Evolutionary conservation across 2,113 vertebrate species (phyloP).

Genomic region (Naja naja): DNA sequence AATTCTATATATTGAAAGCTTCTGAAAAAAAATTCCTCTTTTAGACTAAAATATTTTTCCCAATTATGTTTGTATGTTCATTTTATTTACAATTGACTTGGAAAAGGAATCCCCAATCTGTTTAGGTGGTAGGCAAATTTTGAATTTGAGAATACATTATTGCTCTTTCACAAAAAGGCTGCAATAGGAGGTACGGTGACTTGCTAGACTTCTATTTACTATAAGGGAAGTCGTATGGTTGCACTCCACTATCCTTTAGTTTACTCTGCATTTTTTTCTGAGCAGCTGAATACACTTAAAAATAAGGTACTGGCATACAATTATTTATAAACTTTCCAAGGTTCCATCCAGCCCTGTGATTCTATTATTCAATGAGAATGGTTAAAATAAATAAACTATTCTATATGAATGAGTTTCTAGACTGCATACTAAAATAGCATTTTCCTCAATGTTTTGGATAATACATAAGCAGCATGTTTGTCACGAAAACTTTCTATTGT

Average conservation of each 20-base stretch:
- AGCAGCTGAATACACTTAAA: neutral
- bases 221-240: neutral
- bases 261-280: neutral
- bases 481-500: neutral
- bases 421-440: neutral
- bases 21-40: neutral
- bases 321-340: neutral
- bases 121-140: neutral
- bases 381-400: neutral
- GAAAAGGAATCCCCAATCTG: neutral
- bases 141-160: neutral
- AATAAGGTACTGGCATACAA: neutral
- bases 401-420: neutral
- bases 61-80: neutral
- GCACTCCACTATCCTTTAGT: neutral
- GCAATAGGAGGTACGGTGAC: neutral
- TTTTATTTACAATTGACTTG: neutral
- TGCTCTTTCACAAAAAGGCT: neutral
- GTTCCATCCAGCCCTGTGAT: too few species aligned
- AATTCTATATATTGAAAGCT: neutral
- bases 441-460: neutral
- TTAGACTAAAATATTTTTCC: neutral
- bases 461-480: neutral
- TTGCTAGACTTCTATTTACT: neutral
- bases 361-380: neutral